phyloP scores from a whole-genome alignment of 1,140 invertebrate genomes.

The Tetragonula clypearis region DNA sequence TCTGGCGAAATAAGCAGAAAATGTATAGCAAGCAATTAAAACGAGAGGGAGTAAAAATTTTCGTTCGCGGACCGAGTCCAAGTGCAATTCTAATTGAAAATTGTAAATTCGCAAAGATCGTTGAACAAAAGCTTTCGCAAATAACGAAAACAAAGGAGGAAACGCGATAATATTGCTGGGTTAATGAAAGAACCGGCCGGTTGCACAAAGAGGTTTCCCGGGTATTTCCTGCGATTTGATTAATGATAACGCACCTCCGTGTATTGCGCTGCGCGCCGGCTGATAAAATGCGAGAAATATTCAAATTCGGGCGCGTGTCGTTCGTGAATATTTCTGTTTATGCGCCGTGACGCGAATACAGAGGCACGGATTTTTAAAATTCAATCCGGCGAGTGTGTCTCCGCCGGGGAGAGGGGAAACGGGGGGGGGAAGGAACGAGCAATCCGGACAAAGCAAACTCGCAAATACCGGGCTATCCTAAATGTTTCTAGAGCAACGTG shows the following conservation, averaged over 20 bases:
- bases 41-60: too few relatives aligned
- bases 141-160: background rate
- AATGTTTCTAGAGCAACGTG: background rate
- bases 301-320: constrained; percentile 10
- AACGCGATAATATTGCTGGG: background rate
- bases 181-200: background rate
- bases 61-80: too few relatives aligned
- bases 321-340: constrained; percentile 26
- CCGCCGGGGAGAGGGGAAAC: background rate
- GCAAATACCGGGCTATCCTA: background rate
- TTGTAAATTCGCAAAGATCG: background rate
- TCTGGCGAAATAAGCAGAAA: too few relatives aligned
- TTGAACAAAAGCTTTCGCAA: background rate
- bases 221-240: background rate
- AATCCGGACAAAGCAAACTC: background rate
- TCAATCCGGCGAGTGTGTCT: constrained; percentile 36
- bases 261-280: background rate
- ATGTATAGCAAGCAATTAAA: too few relatives aligned
- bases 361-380: constrained; percentile 37
- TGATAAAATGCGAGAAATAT: constrained; percentile 29
- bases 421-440: background rate
- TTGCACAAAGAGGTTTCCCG: background rate
- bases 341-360: constrained; percentile 25
- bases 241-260: background rate
- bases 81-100: background rate